Percentiles rank a stretch among this genome's conserved stretches.
These are phyloP conservation scores for Neodiprion lecontei DNA, from an alignment of 1,140 invertebrate species.

Conservation along the genomic window DNA sequence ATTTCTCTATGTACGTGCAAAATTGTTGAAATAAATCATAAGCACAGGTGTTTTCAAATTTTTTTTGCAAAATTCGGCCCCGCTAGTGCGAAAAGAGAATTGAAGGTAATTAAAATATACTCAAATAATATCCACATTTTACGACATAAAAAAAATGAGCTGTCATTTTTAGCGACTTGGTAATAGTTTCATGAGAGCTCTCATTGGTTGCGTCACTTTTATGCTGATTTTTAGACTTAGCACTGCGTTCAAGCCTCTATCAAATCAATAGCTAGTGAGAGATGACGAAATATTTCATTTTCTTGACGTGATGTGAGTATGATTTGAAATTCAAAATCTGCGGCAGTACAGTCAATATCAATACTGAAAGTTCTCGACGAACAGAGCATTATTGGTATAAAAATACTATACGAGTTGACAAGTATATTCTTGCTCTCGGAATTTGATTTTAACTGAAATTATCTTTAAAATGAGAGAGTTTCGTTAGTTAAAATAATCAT, in stretches of 20 bases:
- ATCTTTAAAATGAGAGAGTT: no score
- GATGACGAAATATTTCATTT: not conserved
- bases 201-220: not conserved
- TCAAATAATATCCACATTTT: not conserved
- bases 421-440: no score
- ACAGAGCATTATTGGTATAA: not conserved
- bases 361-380: not conserved
- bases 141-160: not conserved
- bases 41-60: no score
- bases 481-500: no score
- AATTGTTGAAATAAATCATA: no score
- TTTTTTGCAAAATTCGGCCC: no score
- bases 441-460: no score
- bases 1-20: not conserved
- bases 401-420: no score
- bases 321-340: not conserved
- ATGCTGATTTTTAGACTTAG: not conserved
- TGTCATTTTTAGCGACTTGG: not conserved
- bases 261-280: not conserved
- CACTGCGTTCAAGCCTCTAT: not conserved
- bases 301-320: not conserved
- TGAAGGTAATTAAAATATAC: not conserved
- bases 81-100: not conserved
- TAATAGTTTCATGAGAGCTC: not conserved
- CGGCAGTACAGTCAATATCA: not conserved